Percentiles rank a stretch among this genome's conserved stretches.
phyloP scores from a whole-genome alignment of 2,113 vertebrate genomes.

The Gila orcuttii region DNA sequence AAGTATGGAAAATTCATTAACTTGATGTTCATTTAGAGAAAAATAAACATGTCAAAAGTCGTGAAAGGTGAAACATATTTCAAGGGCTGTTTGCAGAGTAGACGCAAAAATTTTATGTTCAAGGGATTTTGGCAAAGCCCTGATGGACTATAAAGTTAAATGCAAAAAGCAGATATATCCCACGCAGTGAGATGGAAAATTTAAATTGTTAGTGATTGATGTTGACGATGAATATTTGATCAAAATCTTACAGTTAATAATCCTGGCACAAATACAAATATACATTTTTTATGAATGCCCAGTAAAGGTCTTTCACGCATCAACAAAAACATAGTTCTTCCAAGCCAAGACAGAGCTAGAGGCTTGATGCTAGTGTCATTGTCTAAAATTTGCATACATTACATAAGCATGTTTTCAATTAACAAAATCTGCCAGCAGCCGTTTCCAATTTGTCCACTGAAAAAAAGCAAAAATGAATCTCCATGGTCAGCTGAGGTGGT shows the following conservation, averaged over 20 bases:
- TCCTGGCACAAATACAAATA: not conserved
- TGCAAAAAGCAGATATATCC: not conserved
- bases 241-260: not conserved
- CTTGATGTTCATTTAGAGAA: not conserved
- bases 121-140: constrained; percentile 8
- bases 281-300: not conserved
- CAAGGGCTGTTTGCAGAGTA: constrained; percentile 15
- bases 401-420: not conserved
- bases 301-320: not conserved
- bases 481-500: not conserved
- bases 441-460: not conserved
- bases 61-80: constrained; percentile 26
- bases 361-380: not conserved
- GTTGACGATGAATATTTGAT: not conserved
- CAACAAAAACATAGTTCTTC: not conserved
- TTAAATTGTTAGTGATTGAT: not conserved
- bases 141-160: constrained; percentile 11
- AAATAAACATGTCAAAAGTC: not conserved
- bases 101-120: constrained; percentile 2
- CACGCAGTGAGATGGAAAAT: not conserved
- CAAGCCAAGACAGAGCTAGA: not conserved
- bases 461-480: not conserved
- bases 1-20: constrained; percentile 12
- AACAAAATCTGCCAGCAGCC: not conserved
- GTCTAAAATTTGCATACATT: constrained; percentile 1